Base-by-base conservation (phyloP, 2,113 vertebrate genomes). In the Cairina moschata region DNA sequence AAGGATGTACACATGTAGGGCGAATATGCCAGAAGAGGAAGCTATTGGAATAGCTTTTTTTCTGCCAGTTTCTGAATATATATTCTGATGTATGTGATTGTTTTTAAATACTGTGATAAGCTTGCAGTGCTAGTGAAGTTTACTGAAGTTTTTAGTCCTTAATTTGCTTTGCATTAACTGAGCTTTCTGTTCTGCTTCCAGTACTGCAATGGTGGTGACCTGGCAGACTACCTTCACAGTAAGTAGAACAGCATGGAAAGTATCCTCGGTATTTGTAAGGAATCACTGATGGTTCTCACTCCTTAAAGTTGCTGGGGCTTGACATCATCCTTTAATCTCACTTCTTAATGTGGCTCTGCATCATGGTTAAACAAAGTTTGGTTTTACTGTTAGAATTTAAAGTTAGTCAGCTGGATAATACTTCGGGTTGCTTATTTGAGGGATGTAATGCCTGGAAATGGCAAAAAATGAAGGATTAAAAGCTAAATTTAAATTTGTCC, bases 181-280 rank as follows among this genome's bases (percentile, higher is more conserved):
- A 83, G 36, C 28, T 91, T 60, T 91, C 16, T 32, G 36, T 74
- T 93, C 23, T 95, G 32, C 97, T 97, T 97, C 73, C 92, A 99
- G 99, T 99, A 99, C 96, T 99, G 99, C 95, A 99, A 99, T 44
- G 99, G 99, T 50, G 99, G 99, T 31, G 99, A 99, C 96, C 98
- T 99, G 94, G 99, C 99, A 7, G 99, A 99, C 86, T 99, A 99
- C 92, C 98, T 99, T 84, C 99, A 99, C 96, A 98, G 99, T 99
- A 98, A 99, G 99, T 99, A 90, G 21, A 79, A 13, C 13, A 17
- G 2, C 11, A 20, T 66, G 55, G 80, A 86, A 26, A 81, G 18
- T 46, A 73, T 71, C 29, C 22, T 66, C 46, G 83, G 11, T 75
- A 13, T 81, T 73, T 21, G 8, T 21, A 77, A 83, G 54, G 69